Evolutionary conservation across 2,113 vertebrate genomes (phyloP).

Genomic region (Pollimyrus isidori): DNA sequence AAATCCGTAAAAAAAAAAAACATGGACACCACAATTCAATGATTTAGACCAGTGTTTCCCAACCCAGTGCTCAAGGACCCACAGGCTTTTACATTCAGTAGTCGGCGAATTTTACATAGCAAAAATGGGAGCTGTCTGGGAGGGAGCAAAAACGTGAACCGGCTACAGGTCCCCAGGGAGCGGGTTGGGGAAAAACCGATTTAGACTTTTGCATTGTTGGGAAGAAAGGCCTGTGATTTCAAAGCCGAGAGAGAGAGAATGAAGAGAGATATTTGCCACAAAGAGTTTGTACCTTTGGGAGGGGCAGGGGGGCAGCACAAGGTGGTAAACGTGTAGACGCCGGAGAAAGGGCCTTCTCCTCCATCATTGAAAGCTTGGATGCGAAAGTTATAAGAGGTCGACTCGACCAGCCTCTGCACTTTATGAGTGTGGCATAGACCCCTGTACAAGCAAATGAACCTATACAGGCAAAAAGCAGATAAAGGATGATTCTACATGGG

Average conservation of each 20-base stretch:
- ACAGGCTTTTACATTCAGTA: too few relatives aligned
- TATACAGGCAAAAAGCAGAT: slow-evolving; percentile 44
- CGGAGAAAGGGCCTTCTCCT: slow-evolving; percentile 89
- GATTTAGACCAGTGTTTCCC: not conserved
- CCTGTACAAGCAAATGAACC: slow-evolving; percentile 88
- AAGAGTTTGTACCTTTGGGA: slow-evolving; percentile 74
- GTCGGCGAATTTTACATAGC: too few relatives aligned
- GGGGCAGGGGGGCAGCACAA: slow-evolving; percentile 84
- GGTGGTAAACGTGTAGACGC: slow-evolving; percentile 89
- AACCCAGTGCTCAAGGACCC: not conserved
- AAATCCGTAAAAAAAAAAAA: not conserved
- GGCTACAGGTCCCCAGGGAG: not conserved
- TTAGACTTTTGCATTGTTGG: not conserved
- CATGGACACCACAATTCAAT: not conserved
- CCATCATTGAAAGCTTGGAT: slow-evolving; percentile 98
- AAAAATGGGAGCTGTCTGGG: not conserved
- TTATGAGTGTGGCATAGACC: slow-evolving; percentile 98
- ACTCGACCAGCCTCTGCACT: slow-evolving; percentile 96
- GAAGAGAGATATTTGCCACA: not conserved
- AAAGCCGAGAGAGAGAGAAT: not conserved
- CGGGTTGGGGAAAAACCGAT: not conserved
- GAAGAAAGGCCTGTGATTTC: not conserved
- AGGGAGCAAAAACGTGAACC: not conserved
- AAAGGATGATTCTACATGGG: not conserved
- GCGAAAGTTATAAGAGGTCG: slow-evolving; percentile 89